These are phyloP conservation scores for Hydractinia echinata DNA, from an alignment of 30 jellyfish, hydroid and myxozoan species.

Conservation along the genomic window DNA sequence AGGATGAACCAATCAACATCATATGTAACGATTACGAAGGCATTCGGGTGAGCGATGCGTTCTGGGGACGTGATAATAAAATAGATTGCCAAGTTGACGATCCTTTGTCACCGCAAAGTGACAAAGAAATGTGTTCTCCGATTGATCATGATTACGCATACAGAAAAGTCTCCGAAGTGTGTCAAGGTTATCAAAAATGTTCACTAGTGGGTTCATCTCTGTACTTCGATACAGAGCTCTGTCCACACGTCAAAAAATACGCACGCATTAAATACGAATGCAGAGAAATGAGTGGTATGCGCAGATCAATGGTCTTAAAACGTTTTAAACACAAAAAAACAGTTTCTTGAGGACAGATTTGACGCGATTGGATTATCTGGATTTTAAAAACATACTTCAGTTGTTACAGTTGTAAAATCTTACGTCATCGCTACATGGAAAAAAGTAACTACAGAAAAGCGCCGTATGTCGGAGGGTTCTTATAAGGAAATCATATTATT, in stretches of 20 bases:
- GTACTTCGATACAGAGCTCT: constrained; percentile 76
- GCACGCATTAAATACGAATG: constrained; percentile 80
- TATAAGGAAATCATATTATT: too few relatives aligned
- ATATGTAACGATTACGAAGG: constrained; percentile 88
- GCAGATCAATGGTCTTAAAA: constrained; percentile 8
- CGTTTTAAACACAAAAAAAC: too few relatives aligned
- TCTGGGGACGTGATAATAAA: constrained; percentile 94
- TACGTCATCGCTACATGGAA: too few relatives aligned
- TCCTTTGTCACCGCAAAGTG: constrained; percentile 49
- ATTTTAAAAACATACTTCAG: too few relatives aligned
- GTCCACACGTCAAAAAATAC: constrained; percentile 85
- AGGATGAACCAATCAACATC: constrained; percentile 70
- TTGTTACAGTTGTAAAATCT: too few relatives aligned
- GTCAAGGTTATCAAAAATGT: constrained; percentile 73
- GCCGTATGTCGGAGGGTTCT: too few relatives aligned
- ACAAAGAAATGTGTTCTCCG: constrained; percentile 82
- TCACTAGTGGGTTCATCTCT: constrained; percentile 51
- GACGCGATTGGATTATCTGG: too few relatives aligned
- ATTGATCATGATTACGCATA: constrained; percentile 57
- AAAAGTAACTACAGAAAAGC: too few relatives aligned
- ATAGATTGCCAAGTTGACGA: constrained; percentile 71
- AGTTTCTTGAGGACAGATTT: too few relatives aligned
- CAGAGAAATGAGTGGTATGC: constrained; percentile 75
- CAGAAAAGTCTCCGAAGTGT: constrained; percentile 62
- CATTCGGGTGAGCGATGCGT: constrained; percentile 63